phyloP scores from a whole-genome alignment of 2,888 invertebrate species.

The Athetis lepigone region DNA sequence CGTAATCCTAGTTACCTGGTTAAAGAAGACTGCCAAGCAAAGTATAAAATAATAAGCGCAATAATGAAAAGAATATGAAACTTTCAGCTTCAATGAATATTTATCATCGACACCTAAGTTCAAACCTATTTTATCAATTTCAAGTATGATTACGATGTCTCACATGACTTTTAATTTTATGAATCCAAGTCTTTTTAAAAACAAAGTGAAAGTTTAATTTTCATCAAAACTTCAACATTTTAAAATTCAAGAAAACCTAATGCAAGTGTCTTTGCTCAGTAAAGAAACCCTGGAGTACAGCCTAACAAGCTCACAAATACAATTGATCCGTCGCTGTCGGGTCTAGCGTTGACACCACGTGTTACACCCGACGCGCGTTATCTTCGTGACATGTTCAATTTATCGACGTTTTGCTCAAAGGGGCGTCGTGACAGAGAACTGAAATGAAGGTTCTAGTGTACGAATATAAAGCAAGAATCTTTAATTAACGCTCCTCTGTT shows the following conservation, averaged over 20 bases:
- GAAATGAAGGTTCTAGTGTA: neutral
- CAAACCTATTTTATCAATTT: too few relatives aligned
- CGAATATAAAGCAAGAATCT: neutral
- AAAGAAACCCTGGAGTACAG: neutral
- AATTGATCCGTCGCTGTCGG: slow-evolving; percentile 24
- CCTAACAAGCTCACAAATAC: slow-evolving; percentile 6
- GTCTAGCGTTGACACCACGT: slow-evolving; percentile 18
- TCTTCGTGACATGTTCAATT: slow-evolving; percentile 3
- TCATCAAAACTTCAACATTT: too few relatives aligned
- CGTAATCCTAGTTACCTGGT: too few relatives aligned
- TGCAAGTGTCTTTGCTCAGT: neutral
- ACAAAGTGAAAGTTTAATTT: too few relatives aligned
- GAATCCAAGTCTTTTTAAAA: too few relatives aligned
- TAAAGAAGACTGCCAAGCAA: too few relatives aligned
- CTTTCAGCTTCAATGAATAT: too few relatives aligned
- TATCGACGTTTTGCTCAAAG: neutral
- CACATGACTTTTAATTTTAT: too few relatives aligned
- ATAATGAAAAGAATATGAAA: too few relatives aligned
- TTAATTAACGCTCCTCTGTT: neutral
- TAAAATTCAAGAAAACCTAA: neutral
- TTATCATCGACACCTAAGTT: too few relatives aligned
- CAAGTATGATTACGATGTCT: too few relatives aligned
- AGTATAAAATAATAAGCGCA: too few relatives aligned
- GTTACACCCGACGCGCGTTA: slow-evolving; percentile 10
- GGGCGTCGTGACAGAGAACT: neutral